These are phyloP conservation scores for Quadroppia sp. DNA, from an alignment of 2,888 invertebrate species.

Conservation along the genomic window DNA sequence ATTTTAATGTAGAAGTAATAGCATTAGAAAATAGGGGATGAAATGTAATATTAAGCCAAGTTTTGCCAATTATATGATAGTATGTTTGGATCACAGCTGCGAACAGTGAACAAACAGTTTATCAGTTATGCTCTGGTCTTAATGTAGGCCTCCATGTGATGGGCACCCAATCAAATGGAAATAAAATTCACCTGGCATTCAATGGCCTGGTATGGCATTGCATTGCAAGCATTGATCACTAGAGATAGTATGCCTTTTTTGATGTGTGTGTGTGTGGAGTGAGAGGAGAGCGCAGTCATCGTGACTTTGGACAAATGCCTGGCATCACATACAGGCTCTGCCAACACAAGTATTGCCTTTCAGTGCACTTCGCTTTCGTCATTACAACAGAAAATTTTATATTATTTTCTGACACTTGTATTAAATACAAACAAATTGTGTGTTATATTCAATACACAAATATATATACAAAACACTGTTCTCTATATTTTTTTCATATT, in stretches of 20 bases:
- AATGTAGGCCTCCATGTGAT: conserved; percentile 17
- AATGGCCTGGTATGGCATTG: too few relatives aligned
- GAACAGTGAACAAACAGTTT: neutral
- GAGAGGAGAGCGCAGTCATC: conserved; percentile 33
- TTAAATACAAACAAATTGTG: conserved; percentile 23
- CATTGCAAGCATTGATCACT: neutral
- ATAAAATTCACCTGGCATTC: conserved; percentile 35
- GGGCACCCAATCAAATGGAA: conserved; percentile 30
- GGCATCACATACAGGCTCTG: conserved; percentile 1
- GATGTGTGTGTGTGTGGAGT: neutral
- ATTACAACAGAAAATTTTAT: neutral
- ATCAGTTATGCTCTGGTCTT: neutral
- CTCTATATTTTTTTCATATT: too few relatives aligned
- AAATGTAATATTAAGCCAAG: neutral
- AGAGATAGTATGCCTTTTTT: conserved; percentile 24
- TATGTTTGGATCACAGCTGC: conserved; percentile 25
- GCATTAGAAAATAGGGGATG: conserved; percentile 16
- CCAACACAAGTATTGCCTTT: neutral
- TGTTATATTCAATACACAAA: neutral
- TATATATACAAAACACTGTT: neutral
- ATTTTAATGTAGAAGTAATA: conserved; percentile 29
- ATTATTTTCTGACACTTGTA: conserved; percentile 14
- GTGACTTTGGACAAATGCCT: conserved; percentile 31
- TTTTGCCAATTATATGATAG: conserved; percentile 17
- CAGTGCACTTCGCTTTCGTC: conserved; percentile 18